Conservation (phyloP, 2,113 vertebrate genomes). For the Garra rufa region DNA sequence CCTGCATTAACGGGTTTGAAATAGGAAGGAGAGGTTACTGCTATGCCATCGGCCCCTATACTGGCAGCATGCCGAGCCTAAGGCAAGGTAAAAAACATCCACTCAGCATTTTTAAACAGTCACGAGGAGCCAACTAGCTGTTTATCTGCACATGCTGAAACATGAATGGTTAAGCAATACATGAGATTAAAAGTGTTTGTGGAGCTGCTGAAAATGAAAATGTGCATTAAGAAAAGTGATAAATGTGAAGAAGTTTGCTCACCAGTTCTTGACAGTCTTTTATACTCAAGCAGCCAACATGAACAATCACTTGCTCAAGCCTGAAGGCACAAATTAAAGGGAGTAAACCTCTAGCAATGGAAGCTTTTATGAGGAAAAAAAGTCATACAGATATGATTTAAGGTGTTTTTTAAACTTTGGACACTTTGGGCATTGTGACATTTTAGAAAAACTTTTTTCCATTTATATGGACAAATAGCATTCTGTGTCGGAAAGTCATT, state of each 20-base stretch:
- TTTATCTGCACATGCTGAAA: conserved; percentile 2
- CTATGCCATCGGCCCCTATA: conserved; percentile 84
- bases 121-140: not conserved
- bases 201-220: not conserved
- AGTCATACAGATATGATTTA: not conserved
- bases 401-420: not conserved
- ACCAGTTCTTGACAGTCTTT: conserved; percentile 90
- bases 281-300: conserved; percentile 90
- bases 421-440: not conserved
- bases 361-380: conserved; percentile 5
- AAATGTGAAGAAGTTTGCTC: conserved; percentile 52
- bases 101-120: conserved; percentile 24
- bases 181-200: not conserved
- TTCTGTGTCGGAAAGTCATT: not conserved
- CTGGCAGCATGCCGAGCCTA: conserved; percentile 88
- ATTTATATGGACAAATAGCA: not conserved
- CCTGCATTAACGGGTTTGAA: conserved; percentile 85
- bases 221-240: not conserved
- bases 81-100: conserved; percentile 38
- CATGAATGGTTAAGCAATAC: not conserved
- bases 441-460: not conserved
- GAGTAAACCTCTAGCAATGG: not conserved
- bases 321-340: conserved; percentile 68
- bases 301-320: conserved; percentile 88
- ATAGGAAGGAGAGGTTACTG: conserved; percentile 88